These are phyloP conservation scores for Mixornis gularis DNA, from an alignment of 2,113 vertebrate genomes.

Conservation along the genomic window DNA sequence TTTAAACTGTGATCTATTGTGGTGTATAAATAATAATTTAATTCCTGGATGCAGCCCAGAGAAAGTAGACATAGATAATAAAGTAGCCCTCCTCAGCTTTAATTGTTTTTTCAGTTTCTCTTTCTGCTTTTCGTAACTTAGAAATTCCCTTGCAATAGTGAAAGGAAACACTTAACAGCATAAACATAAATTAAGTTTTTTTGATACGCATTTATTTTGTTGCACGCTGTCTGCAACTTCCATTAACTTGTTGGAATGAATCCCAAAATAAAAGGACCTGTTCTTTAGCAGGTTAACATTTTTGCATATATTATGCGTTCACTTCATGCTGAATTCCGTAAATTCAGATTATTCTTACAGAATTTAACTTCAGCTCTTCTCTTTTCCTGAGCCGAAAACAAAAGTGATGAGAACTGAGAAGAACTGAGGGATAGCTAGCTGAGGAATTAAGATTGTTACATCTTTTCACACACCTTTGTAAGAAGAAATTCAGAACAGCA, in stretches of 20 bases:
- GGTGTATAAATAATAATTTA: not conserved
- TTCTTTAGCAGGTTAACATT: not conserved
- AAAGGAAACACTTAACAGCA: not conserved
- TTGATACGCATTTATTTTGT: not conserved
- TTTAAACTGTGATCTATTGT: not conserved
- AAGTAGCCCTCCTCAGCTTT: not conserved
- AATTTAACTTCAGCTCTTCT: not conserved
- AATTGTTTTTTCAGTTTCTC: constrained; percentile 3
- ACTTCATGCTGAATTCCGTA: not conserved
- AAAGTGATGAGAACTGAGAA: not conserved
- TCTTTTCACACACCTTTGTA: not conserved
- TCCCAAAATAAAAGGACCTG: not conserved
- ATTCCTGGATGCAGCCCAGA: not conserved
- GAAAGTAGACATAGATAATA: not conserved
- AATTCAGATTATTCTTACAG: not conserved
- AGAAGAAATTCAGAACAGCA: not conserved
- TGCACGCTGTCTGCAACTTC: not conserved
- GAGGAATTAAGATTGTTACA: not conserved
- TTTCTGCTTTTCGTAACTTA: not conserved
- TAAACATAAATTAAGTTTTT: not conserved
- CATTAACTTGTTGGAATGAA: not conserved
- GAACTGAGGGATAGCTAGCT: not conserved
- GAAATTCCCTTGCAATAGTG: not conserved
- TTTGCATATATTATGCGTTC: not conserved
- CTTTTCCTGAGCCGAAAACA: not conserved